phyloP scores from a whole-genome alignment of 2,888 invertebrate species.

The Tipula lateralis region DNA sequence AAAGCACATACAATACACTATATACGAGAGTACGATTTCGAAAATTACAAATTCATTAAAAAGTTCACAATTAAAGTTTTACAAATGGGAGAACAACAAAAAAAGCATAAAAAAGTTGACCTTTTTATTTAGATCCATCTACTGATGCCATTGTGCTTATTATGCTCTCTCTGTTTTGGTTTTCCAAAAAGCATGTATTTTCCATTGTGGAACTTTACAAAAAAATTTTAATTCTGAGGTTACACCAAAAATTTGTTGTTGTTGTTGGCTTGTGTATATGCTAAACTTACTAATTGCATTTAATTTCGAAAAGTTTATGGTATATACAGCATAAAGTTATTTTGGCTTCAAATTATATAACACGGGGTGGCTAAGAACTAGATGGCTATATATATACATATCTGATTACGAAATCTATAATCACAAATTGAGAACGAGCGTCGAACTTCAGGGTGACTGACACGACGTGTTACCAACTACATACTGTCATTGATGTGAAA shows the following conservation, averaged over 20 bases:
- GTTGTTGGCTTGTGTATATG: not conserved
- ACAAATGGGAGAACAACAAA: conserved; percentile 9
- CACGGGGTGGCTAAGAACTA: not conserved
- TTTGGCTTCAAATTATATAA: not conserved
- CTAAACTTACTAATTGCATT: not conserved
- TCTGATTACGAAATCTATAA: not conserved
- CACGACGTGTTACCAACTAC: too few relatives aligned
- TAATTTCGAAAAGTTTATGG: not conserved
- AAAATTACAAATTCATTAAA: conserved; percentile 7
- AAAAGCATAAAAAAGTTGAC: not conserved
- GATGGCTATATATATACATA: not conserved
- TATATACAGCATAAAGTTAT: not conserved
- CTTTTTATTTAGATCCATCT: not conserved
- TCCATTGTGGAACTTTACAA: not conserved
- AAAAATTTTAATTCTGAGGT: not conserved
- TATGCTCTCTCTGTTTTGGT: not conserved
- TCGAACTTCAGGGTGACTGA: too few relatives aligned
- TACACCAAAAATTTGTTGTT: not conserved
- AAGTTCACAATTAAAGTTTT: conserved; percentile 11
- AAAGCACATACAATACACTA: not conserved
- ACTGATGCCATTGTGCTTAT: not conserved
- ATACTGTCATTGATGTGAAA: too few relatives aligned
- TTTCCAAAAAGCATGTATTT: not conserved
- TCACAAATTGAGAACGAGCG: too few relatives aligned
- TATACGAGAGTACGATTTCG: not conserved